These are phyloP conservation scores for Thereva nobilitata DNA, from an alignment of 2,888 invertebrate species.

Conservation along the genomic window DNA sequence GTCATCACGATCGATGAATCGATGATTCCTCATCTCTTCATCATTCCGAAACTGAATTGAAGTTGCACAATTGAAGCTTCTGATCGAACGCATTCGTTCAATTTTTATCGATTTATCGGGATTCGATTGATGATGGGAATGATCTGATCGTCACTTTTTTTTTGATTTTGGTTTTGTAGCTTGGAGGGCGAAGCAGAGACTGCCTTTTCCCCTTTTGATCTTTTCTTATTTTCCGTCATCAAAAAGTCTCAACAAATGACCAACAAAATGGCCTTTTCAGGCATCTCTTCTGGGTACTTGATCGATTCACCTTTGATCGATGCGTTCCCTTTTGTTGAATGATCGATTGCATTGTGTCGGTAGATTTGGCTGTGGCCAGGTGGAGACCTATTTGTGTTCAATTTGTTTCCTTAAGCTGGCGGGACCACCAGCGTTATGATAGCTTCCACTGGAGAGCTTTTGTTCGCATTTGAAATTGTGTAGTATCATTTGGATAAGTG, in stretches of 20 bases:
- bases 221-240: constrained; percentile 7
- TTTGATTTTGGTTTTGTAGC: neutral
- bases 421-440: constrained; percentile 13
- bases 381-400: neutral
- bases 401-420: neutral
- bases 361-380: constrained; percentile 2
- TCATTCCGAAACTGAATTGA: constrained; percentile 6
- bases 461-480: neutral
- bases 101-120: neutral
- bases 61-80: constrained; percentile 4
- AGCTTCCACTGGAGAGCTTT: neutral
- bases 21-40: constrained; percentile 33
- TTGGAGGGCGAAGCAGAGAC: neutral
- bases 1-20: constrained; percentile 29
- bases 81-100: constrained; percentile 1
- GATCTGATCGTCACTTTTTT: constrained; percentile 8
- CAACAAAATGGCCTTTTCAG: constrained; percentile 19
- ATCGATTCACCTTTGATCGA: neutral
- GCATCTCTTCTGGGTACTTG: neutral
- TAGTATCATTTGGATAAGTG: too few species aligned
- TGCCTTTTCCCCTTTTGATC: constrained; percentile 19
- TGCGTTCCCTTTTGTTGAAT: constrained; percentile 1
- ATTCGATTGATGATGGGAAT: constrained; percentile 31
- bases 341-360: constrained; percentile 24
- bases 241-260: constrained; percentile 28